Percentiles rank a stretch among this genome's conserved stretches.
Conservation (phyloP, 1,140 invertebrate genomes). For the Catajapyx aquilonaris region DNA sequence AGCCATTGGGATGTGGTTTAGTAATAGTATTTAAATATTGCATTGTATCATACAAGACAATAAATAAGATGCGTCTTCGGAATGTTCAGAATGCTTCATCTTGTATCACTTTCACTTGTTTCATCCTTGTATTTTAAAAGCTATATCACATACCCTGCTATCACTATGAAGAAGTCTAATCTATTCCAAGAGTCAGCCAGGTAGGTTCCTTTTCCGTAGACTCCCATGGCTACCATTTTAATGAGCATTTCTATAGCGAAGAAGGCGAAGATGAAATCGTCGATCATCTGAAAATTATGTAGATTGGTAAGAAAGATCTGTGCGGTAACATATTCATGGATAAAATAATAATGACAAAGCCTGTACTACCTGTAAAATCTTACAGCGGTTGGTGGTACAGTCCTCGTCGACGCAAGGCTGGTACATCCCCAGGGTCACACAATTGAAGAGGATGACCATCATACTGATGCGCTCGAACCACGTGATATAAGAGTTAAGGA, state of each 20-base stretch:
- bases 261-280: slow-evolving; percentile 96
- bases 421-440: slow-evolving; percentile 98
- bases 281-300: slow-evolving; percentile 69
- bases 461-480: slow-evolving; percentile 99
- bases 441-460: slow-evolving; percentile 95
- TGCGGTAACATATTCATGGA: slow-evolving; percentile 4
- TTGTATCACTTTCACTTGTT: not conserved
- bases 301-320: no score
- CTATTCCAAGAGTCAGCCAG: slow-evolving; percentile 96
- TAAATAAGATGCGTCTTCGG: no score
- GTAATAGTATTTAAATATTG: no score
- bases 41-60: no score
- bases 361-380: slow-evolving; percentile 60
- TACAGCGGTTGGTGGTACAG: slow-evolving; percentile 76
- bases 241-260: slow-evolving; percentile 92
- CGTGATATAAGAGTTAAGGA: slow-evolving; percentile 54
- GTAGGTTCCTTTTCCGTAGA: slow-evolving; percentile 83
- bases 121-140: slow-evolving; percentile 1
- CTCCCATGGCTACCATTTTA: slow-evolving; percentile 98
- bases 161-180: slow-evolving; percentile 94
- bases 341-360: not conserved
- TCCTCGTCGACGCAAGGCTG: slow-evolving; percentile 81
- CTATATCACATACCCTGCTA: slow-evolving; percentile 70
- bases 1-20: no score
- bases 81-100: not conserved